phyloP scores from a whole-genome alignment of 2,797 vertebrate genomes.

The Clarias pachynema region DNA sequence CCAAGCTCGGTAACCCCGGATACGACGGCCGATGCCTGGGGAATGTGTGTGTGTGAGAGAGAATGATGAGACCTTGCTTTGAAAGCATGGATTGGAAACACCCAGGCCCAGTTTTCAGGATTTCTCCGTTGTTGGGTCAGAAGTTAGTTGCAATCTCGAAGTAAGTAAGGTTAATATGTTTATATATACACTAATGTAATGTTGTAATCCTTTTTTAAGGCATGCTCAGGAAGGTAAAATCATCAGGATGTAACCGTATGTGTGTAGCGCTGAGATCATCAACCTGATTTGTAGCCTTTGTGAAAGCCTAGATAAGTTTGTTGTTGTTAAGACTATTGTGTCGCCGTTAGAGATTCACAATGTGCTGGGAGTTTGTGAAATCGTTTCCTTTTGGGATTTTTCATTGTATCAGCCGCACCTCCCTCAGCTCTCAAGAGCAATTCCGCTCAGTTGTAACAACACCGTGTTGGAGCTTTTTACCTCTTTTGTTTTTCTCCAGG shows the following conservation, averaged over 20 bases:
- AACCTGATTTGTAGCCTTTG: conserved; percentile 2
- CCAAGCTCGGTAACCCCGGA: conserved; percentile 73
- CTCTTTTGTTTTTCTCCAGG: neutral
- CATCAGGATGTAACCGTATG: neutral
- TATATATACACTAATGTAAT: neutral
- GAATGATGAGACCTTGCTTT: conserved; percentile 27
- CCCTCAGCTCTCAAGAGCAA: neutral
- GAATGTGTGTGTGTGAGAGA: conserved; percentile 66
- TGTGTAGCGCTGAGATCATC: neutral
- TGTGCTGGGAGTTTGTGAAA: conserved; percentile 7
- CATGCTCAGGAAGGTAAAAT: neutral
- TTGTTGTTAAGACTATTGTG: conserved; percentile 16
- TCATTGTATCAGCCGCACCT: neutral
- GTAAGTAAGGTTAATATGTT: neutral
- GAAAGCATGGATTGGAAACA: neutral
- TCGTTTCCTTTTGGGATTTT: neutral
- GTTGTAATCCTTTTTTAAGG: neutral
- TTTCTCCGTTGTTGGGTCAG: neutral
- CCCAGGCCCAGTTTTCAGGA: neutral
- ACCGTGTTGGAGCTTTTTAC: neutral
- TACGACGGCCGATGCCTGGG: conserved; percentile 66
- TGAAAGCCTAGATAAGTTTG: neutral
- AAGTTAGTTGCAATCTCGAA: neutral
- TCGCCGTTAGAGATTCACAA: conserved; percentile 2
- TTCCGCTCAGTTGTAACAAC: neutral